These are phyloP conservation scores for Oxystoma pomonae DNA, from an alignment of 2,888 invertebrate species.

Conservation along the genomic window DNA sequence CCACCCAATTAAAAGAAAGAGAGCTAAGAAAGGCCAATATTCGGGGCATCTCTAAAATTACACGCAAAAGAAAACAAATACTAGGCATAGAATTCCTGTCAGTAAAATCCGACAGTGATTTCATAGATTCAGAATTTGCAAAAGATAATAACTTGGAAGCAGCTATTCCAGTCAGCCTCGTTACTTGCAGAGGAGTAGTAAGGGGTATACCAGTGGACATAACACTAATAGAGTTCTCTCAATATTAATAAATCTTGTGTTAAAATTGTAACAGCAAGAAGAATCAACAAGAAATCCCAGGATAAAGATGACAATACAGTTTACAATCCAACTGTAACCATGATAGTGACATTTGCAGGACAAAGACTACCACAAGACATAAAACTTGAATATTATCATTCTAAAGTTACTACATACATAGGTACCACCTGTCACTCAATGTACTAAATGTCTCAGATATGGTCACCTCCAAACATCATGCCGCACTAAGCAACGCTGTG, in stretches of 20 bases:
- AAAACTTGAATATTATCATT: background rate
- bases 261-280: too few species aligned
- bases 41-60: background rate
- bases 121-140: background rate
- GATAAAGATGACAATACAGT: background rate
- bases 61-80: background rate
- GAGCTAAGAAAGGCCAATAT: background rate
- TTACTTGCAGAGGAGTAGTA: background rate
- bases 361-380: background rate
- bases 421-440: background rate
- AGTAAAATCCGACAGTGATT: background rate
- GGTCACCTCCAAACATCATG: background rate
- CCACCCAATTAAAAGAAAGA: background rate
- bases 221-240: background rate
- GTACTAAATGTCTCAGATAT: background rate
- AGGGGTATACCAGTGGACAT: background rate
- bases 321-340: background rate
- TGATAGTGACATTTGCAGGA: background rate
- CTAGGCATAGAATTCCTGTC: background rate
- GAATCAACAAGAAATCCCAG: background rate
- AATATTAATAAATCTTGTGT: too few species aligned
- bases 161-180: background rate
- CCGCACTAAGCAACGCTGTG: background rate
- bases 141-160: background rate
- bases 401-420: background rate